Percentiles rank a stretch among this genome's conserved stretches.
Evolutionary conservation across 1,140 invertebrate genomes (phyloP).

Genomic region (Chionoecetes opilio): DNA sequence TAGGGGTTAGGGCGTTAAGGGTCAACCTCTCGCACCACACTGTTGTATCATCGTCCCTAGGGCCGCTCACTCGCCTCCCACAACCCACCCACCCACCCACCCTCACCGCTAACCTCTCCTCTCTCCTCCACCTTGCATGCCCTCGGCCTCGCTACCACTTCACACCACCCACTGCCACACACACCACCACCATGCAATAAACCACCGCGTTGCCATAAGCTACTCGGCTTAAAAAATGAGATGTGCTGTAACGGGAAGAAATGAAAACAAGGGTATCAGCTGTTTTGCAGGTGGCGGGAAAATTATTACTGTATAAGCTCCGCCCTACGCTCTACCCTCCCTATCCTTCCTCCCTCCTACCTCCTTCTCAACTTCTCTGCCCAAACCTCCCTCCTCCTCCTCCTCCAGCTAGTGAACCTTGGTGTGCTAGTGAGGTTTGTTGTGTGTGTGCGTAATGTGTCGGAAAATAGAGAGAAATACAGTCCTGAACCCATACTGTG

Average conservation of each 20-base stretch:
- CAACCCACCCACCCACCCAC: not conserved
- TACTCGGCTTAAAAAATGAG: too few relatives aligned
- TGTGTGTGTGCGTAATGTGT: constrained; percentile 15
- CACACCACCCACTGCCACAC: not conserved
- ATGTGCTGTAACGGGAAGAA: not conserved
- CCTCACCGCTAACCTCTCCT: not conserved
- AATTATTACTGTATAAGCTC: not conserved
- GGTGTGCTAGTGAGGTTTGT: constrained; percentile 18
- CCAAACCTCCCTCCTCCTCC: not conserved
- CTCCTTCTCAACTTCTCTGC: not conserved
- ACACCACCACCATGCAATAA: not conserved
- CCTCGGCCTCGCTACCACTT: constrained; percentile 1
- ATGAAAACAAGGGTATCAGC: not conserved
- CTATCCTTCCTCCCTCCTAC: not conserved
- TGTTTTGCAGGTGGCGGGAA: not conserved
- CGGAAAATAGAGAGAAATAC: not conserved
- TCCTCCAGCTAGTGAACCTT: not conserved
- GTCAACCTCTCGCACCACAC: not conserved
- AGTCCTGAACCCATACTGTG: not conserved
- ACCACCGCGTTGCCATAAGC: not conserved
- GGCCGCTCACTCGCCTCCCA: not conserved
- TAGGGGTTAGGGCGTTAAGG: not conserved
- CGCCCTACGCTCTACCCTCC: not conserved
- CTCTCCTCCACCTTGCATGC: not conserved
- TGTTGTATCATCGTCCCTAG: not conserved